Evolutionary conservation across 1,140 invertebrate species (phyloP).

Genomic region (Rhynchophorus ferrugineus): DNA sequence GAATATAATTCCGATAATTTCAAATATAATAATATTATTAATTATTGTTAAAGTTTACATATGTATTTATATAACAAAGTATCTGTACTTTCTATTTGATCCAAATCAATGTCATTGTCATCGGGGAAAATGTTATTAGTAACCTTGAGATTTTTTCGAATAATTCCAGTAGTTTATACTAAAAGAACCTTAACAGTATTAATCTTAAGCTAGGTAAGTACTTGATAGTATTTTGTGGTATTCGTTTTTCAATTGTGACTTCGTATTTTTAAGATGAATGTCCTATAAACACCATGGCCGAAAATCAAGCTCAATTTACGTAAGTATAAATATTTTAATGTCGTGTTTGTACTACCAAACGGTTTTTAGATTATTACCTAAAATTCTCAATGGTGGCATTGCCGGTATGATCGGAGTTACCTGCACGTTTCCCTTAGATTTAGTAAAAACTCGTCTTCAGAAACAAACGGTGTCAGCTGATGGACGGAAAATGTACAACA

Average conservation of each 20-base stretch:
- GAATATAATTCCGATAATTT: too few relatives aligned
- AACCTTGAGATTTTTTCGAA: neutral
- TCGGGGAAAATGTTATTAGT: neutral
- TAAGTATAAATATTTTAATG: neutral
- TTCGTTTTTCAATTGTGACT: too few relatives aligned
- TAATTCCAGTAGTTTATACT: neutral
- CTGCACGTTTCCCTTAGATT: conserved; percentile 95
- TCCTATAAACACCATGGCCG: conserved; percentile 2
- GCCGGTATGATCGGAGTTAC: conserved; percentile 98
- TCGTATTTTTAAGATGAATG: neutral
- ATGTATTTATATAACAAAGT: too few relatives aligned
- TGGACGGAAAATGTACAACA: conserved; percentile 86
- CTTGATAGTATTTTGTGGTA: neutral
- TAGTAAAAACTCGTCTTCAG: conserved; percentile 94
- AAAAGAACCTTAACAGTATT: neutral
- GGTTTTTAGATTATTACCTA: conserved; percentile 69
- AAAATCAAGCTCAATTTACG: conserved; percentile 9
- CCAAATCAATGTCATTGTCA: neutral
- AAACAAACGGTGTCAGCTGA: conserved; percentile 85
- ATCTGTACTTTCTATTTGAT: neutral
- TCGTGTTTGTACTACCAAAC: neutral
- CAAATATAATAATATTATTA: too few relatives aligned
- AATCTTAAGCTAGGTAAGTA: neutral
- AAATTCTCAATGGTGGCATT: conserved; percentile 96
- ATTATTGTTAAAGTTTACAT: too few relatives aligned